These are phyloP conservation scores for Ophion ventricosus DNA, from an alignment of 2,888 invertebrate genomes.

Conservation along the genomic window DNA sequence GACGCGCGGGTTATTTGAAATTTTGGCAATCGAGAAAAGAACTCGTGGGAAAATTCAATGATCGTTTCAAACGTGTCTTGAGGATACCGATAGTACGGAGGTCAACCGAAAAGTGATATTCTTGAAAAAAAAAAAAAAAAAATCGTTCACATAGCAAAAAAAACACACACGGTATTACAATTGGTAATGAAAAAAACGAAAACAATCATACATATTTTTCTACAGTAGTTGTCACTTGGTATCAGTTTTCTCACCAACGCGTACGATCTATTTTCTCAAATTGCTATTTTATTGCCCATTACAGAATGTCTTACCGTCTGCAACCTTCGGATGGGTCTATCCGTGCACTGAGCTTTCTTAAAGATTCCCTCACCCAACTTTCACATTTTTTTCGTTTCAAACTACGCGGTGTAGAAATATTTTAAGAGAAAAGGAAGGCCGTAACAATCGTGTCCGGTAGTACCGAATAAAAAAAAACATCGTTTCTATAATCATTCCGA, in stretches of 20 bases:
- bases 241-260: too few species aligned
- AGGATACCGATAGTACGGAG: too few species aligned
- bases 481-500: conserved; percentile 7
- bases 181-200: background rate
- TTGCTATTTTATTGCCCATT: background rate
- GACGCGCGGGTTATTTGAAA: background rate
- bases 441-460: background rate
- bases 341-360: conserved; percentile 2
- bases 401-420: background rate
- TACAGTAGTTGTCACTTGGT: too few species aligned
- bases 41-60: background rate
- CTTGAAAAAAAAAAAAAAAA: too few species aligned
- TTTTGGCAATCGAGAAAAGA: background rate
- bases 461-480: background rate
- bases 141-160: background rate
- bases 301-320: background rate
- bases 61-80: background rate
- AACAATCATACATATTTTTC: too few species aligned
- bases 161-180: background rate
- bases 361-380: background rate
- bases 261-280: background rate
- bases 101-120: too few species aligned
- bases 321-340: background rate
- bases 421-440: background rate
- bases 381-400: conserved; percentile 10